phyloP scores from a whole-genome alignment of 2,888 invertebrate species.

The Lottia scabra region DNA sequence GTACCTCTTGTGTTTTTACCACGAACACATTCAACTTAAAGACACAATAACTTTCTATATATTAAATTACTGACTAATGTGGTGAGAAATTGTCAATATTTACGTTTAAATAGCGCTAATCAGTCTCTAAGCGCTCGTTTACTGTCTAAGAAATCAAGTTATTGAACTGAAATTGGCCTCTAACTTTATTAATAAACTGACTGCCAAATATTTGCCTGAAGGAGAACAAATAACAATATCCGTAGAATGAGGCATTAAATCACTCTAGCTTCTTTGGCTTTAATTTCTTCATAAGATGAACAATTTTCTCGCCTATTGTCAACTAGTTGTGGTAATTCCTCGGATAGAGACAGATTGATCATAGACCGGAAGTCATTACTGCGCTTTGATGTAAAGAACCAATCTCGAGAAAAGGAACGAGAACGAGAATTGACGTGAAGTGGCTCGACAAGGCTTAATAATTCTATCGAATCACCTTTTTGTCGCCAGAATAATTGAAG shows the following conservation, averaged over 20 bases:
- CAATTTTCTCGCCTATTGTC: slow-evolving; percentile 28
- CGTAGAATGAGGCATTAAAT: slow-evolving; percentile 32
- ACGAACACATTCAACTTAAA: slow-evolving; percentile 1
- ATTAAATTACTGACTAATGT: slow-evolving; percentile 40
- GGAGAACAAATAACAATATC: slow-evolving; percentile 39
- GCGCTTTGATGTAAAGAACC: slow-evolving; percentile 18
- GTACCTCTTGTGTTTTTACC: slow-evolving; percentile 13
- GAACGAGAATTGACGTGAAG: neutral
- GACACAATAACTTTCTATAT: slow-evolving; percentile 26
- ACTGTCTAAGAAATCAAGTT: slow-evolving; percentile 30
- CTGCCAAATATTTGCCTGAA: slow-evolving; percentile 36
- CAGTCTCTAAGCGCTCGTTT: slow-evolving; percentile 36
- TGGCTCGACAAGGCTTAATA: neutral
- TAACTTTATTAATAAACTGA: slow-evolving; percentile 38
- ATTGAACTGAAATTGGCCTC: slow-evolving; percentile 37
- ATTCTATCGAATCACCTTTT: neutral
- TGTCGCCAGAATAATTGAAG: neutral
- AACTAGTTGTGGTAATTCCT: slow-evolving; percentile 34
- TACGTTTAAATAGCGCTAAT: slow-evolving; percentile 41
- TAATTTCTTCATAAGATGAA: slow-evolving; percentile 36
- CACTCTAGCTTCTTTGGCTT: slow-evolving; percentile 29
- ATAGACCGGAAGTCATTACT: slow-evolving; percentile 21
- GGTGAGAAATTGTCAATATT: slow-evolving; percentile 42
- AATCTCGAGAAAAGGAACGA: slow-evolving; percentile 10
- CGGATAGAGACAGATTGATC: slow-evolving; percentile 24